phyloP scores from a whole-genome alignment of 2,113 vertebrate genomes.

The Pontoporia blainvillei region DNA sequence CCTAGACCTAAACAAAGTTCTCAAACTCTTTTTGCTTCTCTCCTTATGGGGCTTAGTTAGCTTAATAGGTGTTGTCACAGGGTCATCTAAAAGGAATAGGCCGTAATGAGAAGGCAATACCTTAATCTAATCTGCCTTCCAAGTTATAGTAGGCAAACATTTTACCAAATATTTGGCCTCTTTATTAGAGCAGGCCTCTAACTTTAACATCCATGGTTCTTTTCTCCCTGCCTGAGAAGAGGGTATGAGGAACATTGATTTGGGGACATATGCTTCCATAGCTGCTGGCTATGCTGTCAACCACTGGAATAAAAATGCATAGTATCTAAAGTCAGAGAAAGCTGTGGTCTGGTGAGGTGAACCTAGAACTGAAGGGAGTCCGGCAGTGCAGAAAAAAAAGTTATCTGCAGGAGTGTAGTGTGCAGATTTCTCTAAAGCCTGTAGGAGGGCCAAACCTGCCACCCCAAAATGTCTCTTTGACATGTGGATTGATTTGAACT shows the following conservation, averaged over 20 bases:
- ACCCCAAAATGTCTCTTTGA: background rate
- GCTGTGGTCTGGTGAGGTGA: background rate
- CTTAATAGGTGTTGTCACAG: background rate
- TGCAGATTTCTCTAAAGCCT: background rate
- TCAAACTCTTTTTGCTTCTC: background rate
- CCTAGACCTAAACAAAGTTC: background rate
- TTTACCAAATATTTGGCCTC: background rate
- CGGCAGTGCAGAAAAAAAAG: background rate
- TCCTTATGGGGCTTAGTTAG: background rate
- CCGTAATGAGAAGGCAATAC: background rate
- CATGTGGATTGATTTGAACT: background rate
- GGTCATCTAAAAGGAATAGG: background rate
- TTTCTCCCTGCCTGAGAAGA: background rate
- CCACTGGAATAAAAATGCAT: background rate
- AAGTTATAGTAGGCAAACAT: background rate
- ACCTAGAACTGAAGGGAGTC: background rate
- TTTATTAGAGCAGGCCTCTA: background rate
- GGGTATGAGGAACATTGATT: background rate
- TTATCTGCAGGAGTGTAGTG: background rate
- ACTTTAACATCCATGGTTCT: background rate
- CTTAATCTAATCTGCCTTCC: background rate
- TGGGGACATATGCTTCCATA: background rate
- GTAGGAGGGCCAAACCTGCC: background rate
- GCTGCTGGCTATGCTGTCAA: background rate
- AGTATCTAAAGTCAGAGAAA: background rate